Evolutionary conservation across 2,797 vertebrate species (phyloP), one percentile per base, ranked within the genome.

Genomic region (Tinamus major): DNA sequence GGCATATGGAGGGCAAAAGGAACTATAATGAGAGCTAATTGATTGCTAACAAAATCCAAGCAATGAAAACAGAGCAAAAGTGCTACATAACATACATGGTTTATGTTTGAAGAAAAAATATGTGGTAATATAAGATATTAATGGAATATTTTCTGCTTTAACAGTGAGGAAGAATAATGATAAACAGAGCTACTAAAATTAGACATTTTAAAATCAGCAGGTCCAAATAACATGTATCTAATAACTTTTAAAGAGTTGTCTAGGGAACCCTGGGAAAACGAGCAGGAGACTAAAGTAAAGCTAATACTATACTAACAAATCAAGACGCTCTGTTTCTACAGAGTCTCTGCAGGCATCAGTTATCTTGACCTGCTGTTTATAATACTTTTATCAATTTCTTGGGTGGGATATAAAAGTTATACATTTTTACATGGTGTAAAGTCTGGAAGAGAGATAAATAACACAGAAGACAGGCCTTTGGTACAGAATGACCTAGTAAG

Each of bases 401-500:
- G 35, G n/a, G 64, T 2, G 1, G 19, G 16, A 86, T 77, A 81
- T 33, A 31, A 26, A 91, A 88, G 80, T 59, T 68, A 67, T 23
- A 85, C 27, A 68, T 79, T 92, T 56, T 85, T 55, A 68, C 61
- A 64, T 68, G 35, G 53, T 67, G 44, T 44, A 68, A 72, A 90
- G 71, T 61, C 65, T 87, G 68, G 75, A 88, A 90, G 56, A 49
- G 91, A 91, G 48, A 85, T 56, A 93, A 95, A 81, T 67, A 93
- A 68, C 56, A 79, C 42, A 58, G 62, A 94, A 93, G 31, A 59
- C 37, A 65, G 49, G 35, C 35, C 2, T 7, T 61, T 85, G 83
- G 78, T 93, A 91, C 17, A 61, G 78, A 90, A 74, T 85, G 83
- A 93, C 93, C 90, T 82, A 91, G 51, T 85, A 68, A 94, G 83